These are phyloP conservation scores for Corticium candelabrum DNA, from an alignment of 37 sponge, comb jelly and placozoan genomes.

Conservation along the genomic window DNA sequence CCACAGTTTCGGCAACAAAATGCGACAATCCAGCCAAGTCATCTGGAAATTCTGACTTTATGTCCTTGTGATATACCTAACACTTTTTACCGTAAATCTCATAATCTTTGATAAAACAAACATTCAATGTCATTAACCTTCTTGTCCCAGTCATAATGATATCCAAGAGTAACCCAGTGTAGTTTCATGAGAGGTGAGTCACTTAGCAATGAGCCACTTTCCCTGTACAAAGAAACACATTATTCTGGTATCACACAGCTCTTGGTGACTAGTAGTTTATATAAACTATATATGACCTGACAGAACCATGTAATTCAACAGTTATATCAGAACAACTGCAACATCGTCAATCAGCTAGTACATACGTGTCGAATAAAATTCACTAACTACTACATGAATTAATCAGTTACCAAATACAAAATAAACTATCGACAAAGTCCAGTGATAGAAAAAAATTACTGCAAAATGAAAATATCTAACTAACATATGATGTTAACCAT, in stretches of 20 bases:
- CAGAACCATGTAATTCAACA: no score
- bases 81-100: no score
- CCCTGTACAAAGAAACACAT: background rate
- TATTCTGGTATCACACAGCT: slow-evolving; percentile 10
- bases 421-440: no score
- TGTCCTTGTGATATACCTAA: slow-evolving; percentile 38
- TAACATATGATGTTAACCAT: no score
- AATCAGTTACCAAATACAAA: background rate
- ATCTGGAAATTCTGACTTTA: slow-evolving; percentile 44
- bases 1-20: slow-evolving; percentile 40
- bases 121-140: slow-evolving; percentile 46
- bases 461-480: no score
- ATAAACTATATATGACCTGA: background rate
- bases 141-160: slow-evolving; percentile 86
- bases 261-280: background rate
- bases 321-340: no score
- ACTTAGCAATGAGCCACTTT: slow-evolving; percentile 1
- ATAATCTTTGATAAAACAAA: no score
- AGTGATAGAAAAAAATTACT: no score
- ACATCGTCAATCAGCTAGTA: no score
- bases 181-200: slow-evolving; percentile 39
- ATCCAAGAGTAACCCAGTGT: slow-evolving; percentile 87
- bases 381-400: background rate
- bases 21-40: slow-evolving; percentile 55
- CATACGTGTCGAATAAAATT: no score